Base-by-base conservation (phyloP, 2,797 vertebrate genomes). In the Lithobates pipiens region DNA sequence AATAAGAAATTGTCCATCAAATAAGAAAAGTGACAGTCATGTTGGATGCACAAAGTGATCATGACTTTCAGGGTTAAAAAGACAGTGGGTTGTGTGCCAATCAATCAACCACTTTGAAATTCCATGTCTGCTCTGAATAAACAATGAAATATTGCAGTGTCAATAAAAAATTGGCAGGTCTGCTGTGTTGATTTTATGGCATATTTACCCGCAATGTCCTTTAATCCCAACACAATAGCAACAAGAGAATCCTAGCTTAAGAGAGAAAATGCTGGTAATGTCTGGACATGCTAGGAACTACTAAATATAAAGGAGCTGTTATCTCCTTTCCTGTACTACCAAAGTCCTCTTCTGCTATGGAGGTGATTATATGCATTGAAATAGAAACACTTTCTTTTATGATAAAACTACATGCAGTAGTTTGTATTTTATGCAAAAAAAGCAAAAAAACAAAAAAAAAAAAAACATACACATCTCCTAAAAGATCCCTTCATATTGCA, bases 141-240 rank as follows among this genome's bases (percentile, higher is more conserved):
- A 74, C 70, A 75, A 82, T 75, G 61, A 82, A 82, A 82, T 82
- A 82, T 67, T 42, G 80, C 73, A 82, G 54, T 67, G 57, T 75
- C 80, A 82, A 82, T 74, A 82, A 44, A 82, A 74, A 63, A 82
- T 75, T 82, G 80, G 70, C 80, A 82, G 80, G 80, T 82, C 32
- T 75, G 71, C 71, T 82, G 72, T 82, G 71, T 75, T 82, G 80
- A 74, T 82, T 82, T 82, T 82, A 82, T 82, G 80, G 71, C 80
- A 82, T 82, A 82, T 74, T 82, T 82, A 82, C 80, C 80, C 71
- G 34, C 80, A 75, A 74, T 75, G 80, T 82, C 71, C 80, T 82
- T 82, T 82, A 67, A 82, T 75, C 39, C 63, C 71, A 67, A 65
- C 34, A 65, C 70, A 82, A 82, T 42, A 63, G 57, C 50, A 42